Conservation (phyloP, 2,113 vertebrate species). For the Dicerorhinus sumatrensis region DNA sequence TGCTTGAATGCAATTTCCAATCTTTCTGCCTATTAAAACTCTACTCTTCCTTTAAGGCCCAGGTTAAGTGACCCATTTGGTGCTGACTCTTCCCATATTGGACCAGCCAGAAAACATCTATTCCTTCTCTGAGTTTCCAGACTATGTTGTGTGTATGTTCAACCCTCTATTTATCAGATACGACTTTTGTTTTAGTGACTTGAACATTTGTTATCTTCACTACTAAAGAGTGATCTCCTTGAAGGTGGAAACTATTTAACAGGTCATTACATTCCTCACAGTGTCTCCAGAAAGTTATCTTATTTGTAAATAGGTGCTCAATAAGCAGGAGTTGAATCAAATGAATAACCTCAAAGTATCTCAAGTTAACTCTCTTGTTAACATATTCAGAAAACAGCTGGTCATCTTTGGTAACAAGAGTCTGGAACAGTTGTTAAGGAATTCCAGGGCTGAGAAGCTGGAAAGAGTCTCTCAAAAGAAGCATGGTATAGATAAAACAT, state of each 20-base stretch:
- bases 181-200: not conserved
- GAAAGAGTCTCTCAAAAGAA: not conserved
- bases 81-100: not conserved
- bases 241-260: not conserved
- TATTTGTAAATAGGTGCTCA: not conserved
- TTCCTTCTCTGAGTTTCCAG: not conserved
- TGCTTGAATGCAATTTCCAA: not conserved
- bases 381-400: not conserved
- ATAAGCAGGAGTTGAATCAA: not conserved
- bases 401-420: not conserved
- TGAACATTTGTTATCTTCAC: not conserved
- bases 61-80: not conserved
- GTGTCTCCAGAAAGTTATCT: not conserved
- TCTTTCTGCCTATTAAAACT: not conserved
- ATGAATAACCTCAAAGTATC: not conserved
- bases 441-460: not conserved
- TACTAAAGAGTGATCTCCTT: not conserved
- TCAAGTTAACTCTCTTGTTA: not conserved
- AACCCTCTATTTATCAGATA: not conserved
- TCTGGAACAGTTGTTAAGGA: not conserved
- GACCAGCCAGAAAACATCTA: not conserved
- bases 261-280: not conserved
- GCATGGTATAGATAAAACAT: not conserved
- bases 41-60: not conserved
- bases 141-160: not conserved